A percentile compares a stretch with the other conserved stretches of the same genome.
Conservation (phyloP, 2,797 vertebrate species). For the Scarus forsteni region DNA sequence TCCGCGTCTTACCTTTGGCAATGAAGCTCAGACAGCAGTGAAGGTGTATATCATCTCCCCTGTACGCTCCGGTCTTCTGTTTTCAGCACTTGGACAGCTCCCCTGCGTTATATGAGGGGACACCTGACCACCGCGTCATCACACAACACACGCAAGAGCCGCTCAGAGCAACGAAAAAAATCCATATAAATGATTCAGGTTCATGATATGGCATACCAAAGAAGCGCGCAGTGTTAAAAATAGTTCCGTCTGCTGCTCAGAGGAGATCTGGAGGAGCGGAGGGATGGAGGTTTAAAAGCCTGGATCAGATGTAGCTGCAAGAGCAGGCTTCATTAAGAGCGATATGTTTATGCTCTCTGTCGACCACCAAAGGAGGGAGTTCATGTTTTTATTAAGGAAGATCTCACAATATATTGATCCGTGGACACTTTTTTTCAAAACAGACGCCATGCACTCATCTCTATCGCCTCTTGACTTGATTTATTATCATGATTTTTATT, state of each 20-base stretch:
- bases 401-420: too few species aligned
- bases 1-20: slow-evolving; percentile 78
- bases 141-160: slow-evolving; percentile 75
- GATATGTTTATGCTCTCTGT: neutral
- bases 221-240: slow-evolving; percentile 61
- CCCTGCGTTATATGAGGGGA: slow-evolving; percentile 80
- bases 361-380: neutral
- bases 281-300: slow-evolving; percentile 16
- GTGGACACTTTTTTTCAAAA: too few species aligned
- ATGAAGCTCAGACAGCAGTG: slow-evolving; percentile 78
- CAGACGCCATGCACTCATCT: too few species aligned
- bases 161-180: slow-evolving; percentile 44
- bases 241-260: slow-evolving; percentile 56
- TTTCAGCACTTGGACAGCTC: slow-evolving; percentile 88
- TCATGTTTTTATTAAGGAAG: neutral
- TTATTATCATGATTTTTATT: too few species aligned
- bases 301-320: slow-evolving; percentile 3
- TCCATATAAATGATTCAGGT: slow-evolving; percentile 78
- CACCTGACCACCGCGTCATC: slow-evolving; percentile 87
- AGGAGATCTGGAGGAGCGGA: slow-evolving; percentile 18
- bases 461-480: too few species aligned
- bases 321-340: neutral
- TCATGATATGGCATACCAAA: slow-evolving; percentile 67
- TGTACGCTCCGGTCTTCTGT: slow-evolving; percentile 69
- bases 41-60: slow-evolving; percentile 80